Percentiles rank a stretch among this genome's conserved stretches.
phyloP scores from a whole-genome alignment of 92 coral and sea anemone genomes.

The Epizoanthus ramosus region DNA sequence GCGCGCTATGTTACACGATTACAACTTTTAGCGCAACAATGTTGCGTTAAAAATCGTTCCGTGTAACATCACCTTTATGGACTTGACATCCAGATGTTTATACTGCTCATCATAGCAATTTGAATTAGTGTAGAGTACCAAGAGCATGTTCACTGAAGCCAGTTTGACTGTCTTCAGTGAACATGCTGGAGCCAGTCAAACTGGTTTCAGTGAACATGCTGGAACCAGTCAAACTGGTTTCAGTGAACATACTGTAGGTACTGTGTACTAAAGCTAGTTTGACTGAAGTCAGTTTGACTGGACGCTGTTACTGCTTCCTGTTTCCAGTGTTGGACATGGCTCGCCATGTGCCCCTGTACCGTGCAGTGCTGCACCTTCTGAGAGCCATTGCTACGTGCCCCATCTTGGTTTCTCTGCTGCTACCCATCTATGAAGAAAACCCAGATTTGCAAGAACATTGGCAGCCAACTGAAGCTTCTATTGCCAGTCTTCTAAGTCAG shows the following conservation, averaged over 20 bases:
- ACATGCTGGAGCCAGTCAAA: no score
- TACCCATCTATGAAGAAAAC: constrained; percentile 59
- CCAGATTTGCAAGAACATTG: constrained; percentile 29
- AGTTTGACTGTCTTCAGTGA: no score
- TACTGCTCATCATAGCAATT: no score
- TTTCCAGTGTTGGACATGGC: constrained; percentile 96
- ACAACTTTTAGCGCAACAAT: no score
- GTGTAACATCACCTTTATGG: no score
- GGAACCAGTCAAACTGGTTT: no score
- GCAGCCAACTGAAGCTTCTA: constrained; percentile 61
- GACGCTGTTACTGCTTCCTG: not conserved
- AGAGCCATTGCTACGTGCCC: constrained; percentile 95
- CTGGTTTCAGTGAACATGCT: no score
- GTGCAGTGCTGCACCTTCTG: constrained; percentile 86
- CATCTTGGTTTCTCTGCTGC: constrained; percentile 76
- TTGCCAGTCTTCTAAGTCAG: constrained; percentile 86
- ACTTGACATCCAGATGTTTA: no score
- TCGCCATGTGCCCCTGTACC: constrained; percentile 98
- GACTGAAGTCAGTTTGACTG: not conserved
- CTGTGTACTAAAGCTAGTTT: no score
- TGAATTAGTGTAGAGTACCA: not conserved
- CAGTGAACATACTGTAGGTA: no score
- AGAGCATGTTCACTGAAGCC: not conserved
- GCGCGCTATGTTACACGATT: no score
- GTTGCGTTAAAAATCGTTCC: no score